Percentiles rank a stretch among this genome's conserved stretches.
These are phyloP conservation scores for Alces alces DNA, from an alignment of 2,113 vertebrate species.

Conservation along the genomic window DNA sequence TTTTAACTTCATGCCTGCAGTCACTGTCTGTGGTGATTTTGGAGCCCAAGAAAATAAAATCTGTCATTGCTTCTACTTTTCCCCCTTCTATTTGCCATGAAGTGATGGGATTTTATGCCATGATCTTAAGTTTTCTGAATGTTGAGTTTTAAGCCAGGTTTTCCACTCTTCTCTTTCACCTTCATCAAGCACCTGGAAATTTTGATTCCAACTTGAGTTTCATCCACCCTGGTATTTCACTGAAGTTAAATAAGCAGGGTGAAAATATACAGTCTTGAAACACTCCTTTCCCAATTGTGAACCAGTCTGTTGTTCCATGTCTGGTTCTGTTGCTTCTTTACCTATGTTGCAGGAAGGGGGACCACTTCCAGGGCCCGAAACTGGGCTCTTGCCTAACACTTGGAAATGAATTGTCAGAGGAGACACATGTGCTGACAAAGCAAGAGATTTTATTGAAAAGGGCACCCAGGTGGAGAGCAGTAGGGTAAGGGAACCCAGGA, in stretches of 20 bases:
- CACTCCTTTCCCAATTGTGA: neutral
- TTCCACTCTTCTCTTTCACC: neutral
- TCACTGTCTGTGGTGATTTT: neutral
- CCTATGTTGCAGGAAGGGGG: neutral
- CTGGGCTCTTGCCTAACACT: no score
- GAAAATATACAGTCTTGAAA: neutral
- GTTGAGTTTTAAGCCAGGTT: neutral
- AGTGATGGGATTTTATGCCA: neutral
- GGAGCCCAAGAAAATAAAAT: neutral
- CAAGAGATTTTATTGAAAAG: no score
- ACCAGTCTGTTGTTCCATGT: neutral
- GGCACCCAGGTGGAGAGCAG: no score
- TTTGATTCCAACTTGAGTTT: neutral
- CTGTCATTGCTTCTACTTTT: neutral
- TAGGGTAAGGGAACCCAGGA: no score
- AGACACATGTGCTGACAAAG: no score
- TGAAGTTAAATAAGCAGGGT: neutral
- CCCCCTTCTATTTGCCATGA: neutral
- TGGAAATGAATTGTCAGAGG: no score
- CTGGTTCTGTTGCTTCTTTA: neutral
- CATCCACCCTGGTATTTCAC: neutral
- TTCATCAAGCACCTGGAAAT: rapidly evolving
- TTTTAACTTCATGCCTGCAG: neutral
- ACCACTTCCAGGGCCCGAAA: no score
- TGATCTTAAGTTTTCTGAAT: neutral